These are phyloP conservation scores for Acanthopleura granulata DNA, from an alignment of 2,888 invertebrate genomes.

Conservation along the genomic window DNA sequence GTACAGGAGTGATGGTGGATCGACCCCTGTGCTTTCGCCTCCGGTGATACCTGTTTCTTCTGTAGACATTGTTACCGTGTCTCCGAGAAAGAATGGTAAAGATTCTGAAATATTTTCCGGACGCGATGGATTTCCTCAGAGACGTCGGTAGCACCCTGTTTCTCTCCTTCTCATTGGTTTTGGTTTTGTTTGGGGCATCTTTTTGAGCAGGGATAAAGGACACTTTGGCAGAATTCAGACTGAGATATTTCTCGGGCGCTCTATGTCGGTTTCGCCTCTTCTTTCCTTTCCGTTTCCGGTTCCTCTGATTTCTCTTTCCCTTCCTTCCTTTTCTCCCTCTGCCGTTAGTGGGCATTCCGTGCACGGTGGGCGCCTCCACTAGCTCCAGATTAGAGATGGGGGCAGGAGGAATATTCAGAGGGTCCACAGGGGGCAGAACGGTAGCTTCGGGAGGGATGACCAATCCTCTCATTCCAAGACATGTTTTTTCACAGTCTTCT, in stretches of 20 bases:
- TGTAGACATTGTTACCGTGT: not conserved
- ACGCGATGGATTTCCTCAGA: not conserved
- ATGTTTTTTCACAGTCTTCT: not conserved
- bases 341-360: not conserved
- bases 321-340: not conserved
- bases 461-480: not conserved
- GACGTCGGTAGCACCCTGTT: not conserved
- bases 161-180: not conserved
- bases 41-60: not conserved
- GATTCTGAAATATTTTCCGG: not conserved
- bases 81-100: not conserved
- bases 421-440: not conserved
- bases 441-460: not conserved
- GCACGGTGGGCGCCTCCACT: not conserved
- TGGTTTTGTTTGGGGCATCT: not conserved
- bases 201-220: not conserved
- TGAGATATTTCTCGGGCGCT: not conserved
- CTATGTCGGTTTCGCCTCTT: not conserved
- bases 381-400: not conserved
- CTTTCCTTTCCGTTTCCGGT: not conserved
- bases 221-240: not conserved
- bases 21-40: not conserved
- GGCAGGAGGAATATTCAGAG: not conserved
- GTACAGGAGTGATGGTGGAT: not conserved
- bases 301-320: not conserved